Evolutionary conservation across 2,113 vertebrate species (phyloP).

Genomic region (Cathartes aura): DNA sequence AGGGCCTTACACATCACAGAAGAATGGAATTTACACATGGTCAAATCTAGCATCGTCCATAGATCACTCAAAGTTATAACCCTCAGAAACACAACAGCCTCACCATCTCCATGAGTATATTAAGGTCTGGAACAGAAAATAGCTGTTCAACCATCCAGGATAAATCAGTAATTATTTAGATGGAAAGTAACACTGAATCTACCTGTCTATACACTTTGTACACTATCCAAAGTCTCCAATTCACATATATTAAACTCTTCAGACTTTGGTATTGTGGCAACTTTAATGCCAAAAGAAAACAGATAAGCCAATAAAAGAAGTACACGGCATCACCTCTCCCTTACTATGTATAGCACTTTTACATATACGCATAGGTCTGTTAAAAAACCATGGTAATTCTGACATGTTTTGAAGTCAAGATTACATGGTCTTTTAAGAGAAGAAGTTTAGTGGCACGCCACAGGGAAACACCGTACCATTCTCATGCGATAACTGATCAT

Average conservation of each 20-base stretch:
- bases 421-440: background rate
- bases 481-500: background rate
- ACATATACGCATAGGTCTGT: background rate
- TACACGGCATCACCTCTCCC: background rate
- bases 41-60: background rate
- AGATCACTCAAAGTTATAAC: background rate
- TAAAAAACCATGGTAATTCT: background rate
- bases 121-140: background rate
- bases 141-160: background rate
- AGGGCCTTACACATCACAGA: background rate
- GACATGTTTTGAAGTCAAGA: background rate
- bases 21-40: background rate
- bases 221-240: background rate
- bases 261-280: background rate
- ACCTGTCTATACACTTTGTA: background rate
- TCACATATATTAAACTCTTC: background rate
- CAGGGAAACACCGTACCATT: background rate
- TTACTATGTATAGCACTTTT: background rate
- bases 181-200: background rate
- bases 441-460: background rate
- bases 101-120: background rate
- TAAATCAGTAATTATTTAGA: background rate
- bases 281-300: background rate
- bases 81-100: background rate
- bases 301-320: background rate